Conservation (phyloP, 2,888 invertebrate genomes). For the Meteorus cinctellus region DNA sequence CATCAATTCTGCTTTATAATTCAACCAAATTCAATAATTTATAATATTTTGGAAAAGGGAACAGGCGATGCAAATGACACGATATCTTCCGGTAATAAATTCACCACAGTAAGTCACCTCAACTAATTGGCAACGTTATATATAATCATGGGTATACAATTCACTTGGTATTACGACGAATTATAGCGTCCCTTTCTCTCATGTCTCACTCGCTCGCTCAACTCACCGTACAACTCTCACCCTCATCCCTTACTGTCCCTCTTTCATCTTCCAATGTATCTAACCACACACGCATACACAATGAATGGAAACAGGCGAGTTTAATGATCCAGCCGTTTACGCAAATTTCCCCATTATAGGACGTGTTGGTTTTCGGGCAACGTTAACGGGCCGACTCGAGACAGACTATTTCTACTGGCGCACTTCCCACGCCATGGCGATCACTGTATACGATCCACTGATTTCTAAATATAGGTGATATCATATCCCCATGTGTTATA, state of each 20-base stretch:
- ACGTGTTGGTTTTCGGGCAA: slow-evolving; percentile 65
- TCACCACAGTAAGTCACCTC: slow-evolving; percentile 72
- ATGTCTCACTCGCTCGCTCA: slow-evolving; percentile 42
- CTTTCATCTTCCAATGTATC: slow-evolving; percentile 37
- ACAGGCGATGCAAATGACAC: slow-evolving; percentile 43
- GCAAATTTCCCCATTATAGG: slow-evolving; percentile 73
- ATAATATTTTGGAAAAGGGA: background rate
- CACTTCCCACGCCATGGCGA: background rate
- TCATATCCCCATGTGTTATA: background rate
- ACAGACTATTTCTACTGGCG: slow-evolving; percentile 39
- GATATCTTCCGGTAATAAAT: slow-evolving; percentile 63
- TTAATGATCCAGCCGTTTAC: slow-evolving; percentile 73
- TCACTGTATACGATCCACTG: background rate
- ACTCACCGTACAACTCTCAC: slow-evolving; percentile 45
- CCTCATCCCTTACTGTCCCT: slow-evolving; percentile 51
- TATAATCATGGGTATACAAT: slow-evolving; percentile 73
- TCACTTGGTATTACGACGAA: slow-evolving; percentile 74
- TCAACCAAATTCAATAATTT: background rate
- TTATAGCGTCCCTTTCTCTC: slow-evolving; percentile 60
- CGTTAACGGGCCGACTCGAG: slow-evolving; percentile 59
- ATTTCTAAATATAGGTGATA: slow-evolving; percentile 8
- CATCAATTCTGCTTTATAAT: background rate
- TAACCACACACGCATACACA: slow-evolving; percentile 54
- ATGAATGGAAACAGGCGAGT: slow-evolving; percentile 57
- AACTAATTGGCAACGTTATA: slow-evolving; percentile 74